A percentile compares a stretch with the other conserved stretches of the same genome.
Conservation (phyloP, 2,113 vertebrate genomes). For the Calyptommatus sinebrachiatus region DNA sequence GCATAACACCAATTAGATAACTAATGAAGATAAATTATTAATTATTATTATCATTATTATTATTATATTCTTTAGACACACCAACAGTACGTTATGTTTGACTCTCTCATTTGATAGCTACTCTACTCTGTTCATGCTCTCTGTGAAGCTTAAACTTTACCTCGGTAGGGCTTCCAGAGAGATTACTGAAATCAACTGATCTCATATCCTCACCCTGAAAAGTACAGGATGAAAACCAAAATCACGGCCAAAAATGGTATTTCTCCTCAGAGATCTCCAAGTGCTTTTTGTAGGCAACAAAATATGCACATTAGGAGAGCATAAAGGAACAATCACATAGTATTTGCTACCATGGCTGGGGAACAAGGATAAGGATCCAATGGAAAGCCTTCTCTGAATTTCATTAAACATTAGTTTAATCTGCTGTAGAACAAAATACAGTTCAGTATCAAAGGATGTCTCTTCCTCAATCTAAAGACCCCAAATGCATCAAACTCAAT, state of each 20-base stretch:
- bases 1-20: conserved; percentile 31
- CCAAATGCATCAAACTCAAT: not conserved
- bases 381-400: no score
- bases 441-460: no score
- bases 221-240: not conserved
- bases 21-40: conserved; percentile 22
- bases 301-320: no score
- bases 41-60: conserved; percentile 10
- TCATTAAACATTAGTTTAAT: no score
- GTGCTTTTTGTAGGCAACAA: no score
- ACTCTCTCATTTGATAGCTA: not conserved
- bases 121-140: not conserved
- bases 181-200: not conserved
- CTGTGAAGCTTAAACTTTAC: not conserved
- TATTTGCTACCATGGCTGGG: no score
- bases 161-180: not conserved
- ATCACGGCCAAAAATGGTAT: not conserved
- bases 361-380: no score
- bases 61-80: not conserved
- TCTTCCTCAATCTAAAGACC: no score
- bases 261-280: not conserved
- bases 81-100: not conserved
- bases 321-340: no score
- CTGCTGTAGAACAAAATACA: no score
- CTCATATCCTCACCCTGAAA: not conserved